phyloP scores from a whole-genome alignment of 1,140 invertebrate genomes.

The Gonatopus flavifemur region DNA sequence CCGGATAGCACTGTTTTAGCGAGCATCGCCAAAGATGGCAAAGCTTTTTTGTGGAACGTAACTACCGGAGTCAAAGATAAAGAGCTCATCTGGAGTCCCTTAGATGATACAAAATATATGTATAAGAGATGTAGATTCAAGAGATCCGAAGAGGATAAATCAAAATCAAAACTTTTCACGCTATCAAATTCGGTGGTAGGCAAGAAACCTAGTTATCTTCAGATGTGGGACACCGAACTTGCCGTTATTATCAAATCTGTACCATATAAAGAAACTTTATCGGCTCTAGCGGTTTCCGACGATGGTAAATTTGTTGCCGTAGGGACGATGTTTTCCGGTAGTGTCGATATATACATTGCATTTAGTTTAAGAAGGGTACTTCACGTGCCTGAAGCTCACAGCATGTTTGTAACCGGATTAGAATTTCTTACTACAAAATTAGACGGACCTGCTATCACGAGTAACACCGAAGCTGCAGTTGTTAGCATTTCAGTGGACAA shows the following conservation, averaged over 20 bases:
- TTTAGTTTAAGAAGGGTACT: slow-evolving; percentile 89
- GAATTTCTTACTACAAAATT: slow-evolving; percentile 80
- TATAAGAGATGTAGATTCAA: slow-evolving; percentile 79
- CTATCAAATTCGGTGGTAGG: slow-evolving; percentile 77
- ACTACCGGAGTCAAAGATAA: slow-evolving; percentile 65
- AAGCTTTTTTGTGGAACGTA: slow-evolving; percentile 78
- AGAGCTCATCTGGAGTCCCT: slow-evolving; percentile 74
- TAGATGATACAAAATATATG: slow-evolving; percentile 74
- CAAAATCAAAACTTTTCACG: slow-evolving; percentile 76
- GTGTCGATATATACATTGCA: slow-evolving; percentile 85
- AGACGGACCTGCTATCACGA: slow-evolving; percentile 66
- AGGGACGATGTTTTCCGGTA: slow-evolving; percentile 90
- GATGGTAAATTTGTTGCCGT: slow-evolving; percentile 90
- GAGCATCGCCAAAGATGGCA: slow-evolving; percentile 86
- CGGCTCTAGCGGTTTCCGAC: slow-evolving; percentile 84
- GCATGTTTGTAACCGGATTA: slow-evolving; percentile 92
- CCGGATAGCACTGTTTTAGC: slow-evolving; percentile 73
- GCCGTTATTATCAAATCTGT: slow-evolving; percentile 61
- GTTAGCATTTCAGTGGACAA: slow-evolving; percentile 95
- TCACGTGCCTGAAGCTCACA: slow-evolving; percentile 80
- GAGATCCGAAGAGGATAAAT: slow-evolving; percentile 52
- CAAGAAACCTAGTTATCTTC: slow-evolving; percentile 71
- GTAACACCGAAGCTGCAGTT: slow-evolving; percentile 80
- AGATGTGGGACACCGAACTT: slow-evolving; percentile 68
- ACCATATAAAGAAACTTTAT: slow-evolving; percentile 73